Base-by-base conservation (phyloP, 2,113 vertebrate species). In the Hucho hucho region DNA sequence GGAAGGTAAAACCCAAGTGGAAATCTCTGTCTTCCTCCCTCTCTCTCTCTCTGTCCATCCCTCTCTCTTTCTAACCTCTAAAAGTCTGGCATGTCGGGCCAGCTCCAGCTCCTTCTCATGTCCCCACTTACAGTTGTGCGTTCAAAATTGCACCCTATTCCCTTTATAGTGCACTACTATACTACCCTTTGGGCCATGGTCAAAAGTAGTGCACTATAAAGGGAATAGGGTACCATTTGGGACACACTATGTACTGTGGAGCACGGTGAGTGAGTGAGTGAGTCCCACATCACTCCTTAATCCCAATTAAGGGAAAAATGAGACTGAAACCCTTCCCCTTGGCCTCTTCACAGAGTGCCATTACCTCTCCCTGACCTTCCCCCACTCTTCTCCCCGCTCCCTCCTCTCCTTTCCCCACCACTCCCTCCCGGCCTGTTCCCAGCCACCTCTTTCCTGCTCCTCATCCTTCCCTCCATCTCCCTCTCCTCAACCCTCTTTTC, bases 341-440 rank as follows among this genome's bases (percentile, higher is more conserved):
- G 14, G 64, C 73, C 64, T 73, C 4, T 61, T 72, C 3, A 76
- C 37, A 37, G 74, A 77, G 74, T 20, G 22, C 74, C 18, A 59
- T 86, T 75, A 90, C 86, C 87, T 89, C 72, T 71, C 32, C 20
- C 43, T 85, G 84, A 89, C 86, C 86, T 83, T 78, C 53, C 37
- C 13, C 37, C 53, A 46, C 64, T 32, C 59, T 13, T 24, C 65
- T n/a, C 53, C 64, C 70, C n/a, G 4, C n/a, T 63, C 29, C 71
- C 37, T 25, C 63, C 24, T 25, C 13, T 24, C 63, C 29, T 29
- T 29, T 22, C 11, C 43, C 28, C 64, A 63, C 64, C 64, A 22
- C 22, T 29, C 18, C 16, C 61, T 32, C 72, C 6, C 7, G 43
- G 53, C 18, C n/a, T 32, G 20, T 5, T 49, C 59, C 70, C 70